phyloP scores from a whole-genome alignment of 2,888 invertebrate species.

The Tiliacea aurago region DNA sequence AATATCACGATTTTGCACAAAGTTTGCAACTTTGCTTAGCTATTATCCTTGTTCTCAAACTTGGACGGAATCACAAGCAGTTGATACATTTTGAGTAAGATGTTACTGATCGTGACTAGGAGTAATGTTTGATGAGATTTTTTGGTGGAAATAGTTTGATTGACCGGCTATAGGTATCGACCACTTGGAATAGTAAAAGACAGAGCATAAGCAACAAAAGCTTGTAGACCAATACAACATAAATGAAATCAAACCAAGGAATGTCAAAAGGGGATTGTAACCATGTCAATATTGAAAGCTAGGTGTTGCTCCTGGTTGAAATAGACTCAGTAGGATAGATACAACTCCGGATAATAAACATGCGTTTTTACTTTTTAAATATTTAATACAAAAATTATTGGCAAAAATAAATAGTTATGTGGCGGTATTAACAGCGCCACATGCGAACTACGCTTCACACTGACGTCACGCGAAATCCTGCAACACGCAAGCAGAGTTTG shows the following conservation, averaged over 20 bases:
- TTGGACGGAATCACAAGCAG: slow-evolving; percentile 45
- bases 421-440: too few species aligned
- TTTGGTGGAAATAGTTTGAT: background rate
- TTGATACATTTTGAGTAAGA: slow-evolving; percentile 11
- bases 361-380: background rate
- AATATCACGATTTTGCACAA: slow-evolving; percentile 40
- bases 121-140: background rate
- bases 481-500: too few species aligned
- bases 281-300: background rate
- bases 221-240: background rate
- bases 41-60: slow-evolving; percentile 50
- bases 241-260: background rate
- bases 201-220: background rate
- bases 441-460: too few species aligned
- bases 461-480: too few species aligned
- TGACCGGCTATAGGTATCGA: background rate
- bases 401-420: background rate
- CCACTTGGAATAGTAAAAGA: background rate
- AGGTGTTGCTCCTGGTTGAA: background rate
- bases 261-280: background rate
- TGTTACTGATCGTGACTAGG: slow-evolving; percentile 8
- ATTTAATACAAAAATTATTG: background rate
- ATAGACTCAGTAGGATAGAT: background rate
- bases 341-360: background rate
- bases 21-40: slow-evolving; percentile 14